Evolutionary conservation across 2,113 vertebrate genomes (phyloP).

Genomic region (Hemibagrus wyckioides): DNA sequence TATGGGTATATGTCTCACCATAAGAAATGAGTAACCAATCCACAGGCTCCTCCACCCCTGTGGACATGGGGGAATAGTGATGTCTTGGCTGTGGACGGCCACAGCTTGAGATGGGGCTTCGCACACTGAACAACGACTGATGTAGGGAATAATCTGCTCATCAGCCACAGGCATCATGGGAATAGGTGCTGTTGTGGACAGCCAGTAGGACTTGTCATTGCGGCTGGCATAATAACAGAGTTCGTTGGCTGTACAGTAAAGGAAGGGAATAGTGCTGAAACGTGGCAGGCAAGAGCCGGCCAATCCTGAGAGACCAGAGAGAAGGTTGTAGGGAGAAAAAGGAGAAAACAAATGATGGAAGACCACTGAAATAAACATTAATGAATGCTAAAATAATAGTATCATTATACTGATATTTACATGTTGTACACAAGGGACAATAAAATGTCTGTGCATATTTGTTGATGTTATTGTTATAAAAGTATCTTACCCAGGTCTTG

Average conservation of each 20-base stretch:
- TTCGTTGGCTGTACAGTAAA: conserved; percentile 91
- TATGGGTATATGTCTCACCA: conserved; percentile 75
- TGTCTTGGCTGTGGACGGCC: conserved; percentile 92
- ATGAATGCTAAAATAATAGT: not conserved
- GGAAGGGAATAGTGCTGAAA: conserved; percentile 96
- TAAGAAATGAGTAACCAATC: conserved; percentile 98
- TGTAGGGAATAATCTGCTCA: conserved; percentile 81
- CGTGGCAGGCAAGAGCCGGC: conserved; percentile 90
- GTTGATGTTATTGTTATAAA: not conserved
- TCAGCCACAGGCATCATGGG: conserved; percentile 93
- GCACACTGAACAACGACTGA: conserved; percentile 94
- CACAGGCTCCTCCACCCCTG: conserved; percentile 92
- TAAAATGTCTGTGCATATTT: not conserved
- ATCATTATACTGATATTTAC: not conserved
- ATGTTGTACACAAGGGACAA: not conserved
- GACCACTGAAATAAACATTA: not conserved
- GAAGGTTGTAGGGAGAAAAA: not conserved
- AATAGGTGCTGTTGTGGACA: conserved; percentile 90
- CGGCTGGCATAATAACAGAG: conserved; percentile 91
- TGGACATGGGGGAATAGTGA: conserved; percentile 87
- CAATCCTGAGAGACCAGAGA: conserved; percentile 77
- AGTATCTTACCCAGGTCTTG: conserved; percentile 85
- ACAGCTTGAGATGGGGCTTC: conserved; percentile 90
- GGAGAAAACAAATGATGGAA: not conserved
- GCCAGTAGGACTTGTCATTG: conserved; percentile 98